Evolutionary conservation across 2,797 vertebrate species (phyloP).

Genomic region (Chromis chromis): DNA sequence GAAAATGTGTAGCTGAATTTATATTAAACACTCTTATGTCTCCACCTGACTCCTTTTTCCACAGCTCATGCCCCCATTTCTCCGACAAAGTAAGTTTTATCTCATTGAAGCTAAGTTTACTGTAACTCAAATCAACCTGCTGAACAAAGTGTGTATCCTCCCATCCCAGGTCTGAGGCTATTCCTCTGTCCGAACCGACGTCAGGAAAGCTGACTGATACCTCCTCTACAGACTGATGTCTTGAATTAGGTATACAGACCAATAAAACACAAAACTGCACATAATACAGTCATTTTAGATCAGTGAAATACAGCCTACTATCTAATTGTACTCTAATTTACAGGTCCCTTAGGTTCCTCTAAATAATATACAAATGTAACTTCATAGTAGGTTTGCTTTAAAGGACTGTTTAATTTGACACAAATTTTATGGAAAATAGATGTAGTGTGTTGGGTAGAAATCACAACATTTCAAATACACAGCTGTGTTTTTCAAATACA

Average conservation of each 20-base stretch:
- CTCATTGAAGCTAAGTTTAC: background rate
- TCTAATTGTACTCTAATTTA: background rate
- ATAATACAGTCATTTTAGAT: background rate
- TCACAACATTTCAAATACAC: too few relatives aligned
- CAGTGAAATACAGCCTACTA: background rate
- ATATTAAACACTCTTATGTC: background rate
- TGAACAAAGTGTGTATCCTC: slow-evolving; percentile 5
- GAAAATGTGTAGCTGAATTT: background rate
- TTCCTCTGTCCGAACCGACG: slow-evolving; percentile 17
- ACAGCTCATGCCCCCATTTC: slow-evolving; percentile 25
- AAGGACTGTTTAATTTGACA: too few relatives aligned
- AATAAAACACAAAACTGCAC: background rate
- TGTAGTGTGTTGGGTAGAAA: too few relatives aligned
- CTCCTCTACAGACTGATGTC: slow-evolving; percentile 3
- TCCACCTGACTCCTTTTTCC: slow-evolving; percentile 11
- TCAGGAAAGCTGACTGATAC: background rate
- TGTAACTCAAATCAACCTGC: background rate
- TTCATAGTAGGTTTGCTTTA: background rate
- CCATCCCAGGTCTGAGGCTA: slow-evolving; percentile 34
- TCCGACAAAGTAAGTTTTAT: slow-evolving; percentile 58
- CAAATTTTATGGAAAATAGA: too few relatives aligned
- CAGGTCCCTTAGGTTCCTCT: background rate
- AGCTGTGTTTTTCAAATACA: too few relatives aligned
- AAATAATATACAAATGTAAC: background rate
- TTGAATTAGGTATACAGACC: slow-evolving; percentile 54